phyloP scores from a whole-genome alignment of 2,797 vertebrate genomes.

The Hippocampus kuda region DNA sequence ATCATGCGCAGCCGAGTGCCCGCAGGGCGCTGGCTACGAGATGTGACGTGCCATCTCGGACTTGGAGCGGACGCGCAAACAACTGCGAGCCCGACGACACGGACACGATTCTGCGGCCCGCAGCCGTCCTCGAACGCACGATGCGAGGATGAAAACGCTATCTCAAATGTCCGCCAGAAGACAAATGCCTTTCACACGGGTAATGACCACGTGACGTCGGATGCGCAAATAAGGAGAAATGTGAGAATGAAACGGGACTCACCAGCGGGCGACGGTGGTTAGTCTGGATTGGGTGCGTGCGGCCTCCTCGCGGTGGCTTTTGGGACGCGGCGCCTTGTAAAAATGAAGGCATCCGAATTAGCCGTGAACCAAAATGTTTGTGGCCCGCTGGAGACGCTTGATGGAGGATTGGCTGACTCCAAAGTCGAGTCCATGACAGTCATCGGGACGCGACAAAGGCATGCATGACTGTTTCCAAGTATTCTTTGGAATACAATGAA shows the following conservation, averaged over 20 bases:
- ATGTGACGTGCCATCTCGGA: constrained; percentile 57
- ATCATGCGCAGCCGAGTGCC: constrained; percentile 61
- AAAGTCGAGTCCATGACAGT: too few relatives aligned
- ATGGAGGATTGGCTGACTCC: too few relatives aligned
- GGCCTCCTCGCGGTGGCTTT: constrained; percentile 43
- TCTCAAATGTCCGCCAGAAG: constrained; percentile 55
- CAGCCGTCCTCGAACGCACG: constrained; percentile 63
- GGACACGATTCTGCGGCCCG: constrained; percentile 63
- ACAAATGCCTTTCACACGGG: constrained; percentile 56
- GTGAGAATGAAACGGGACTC: constrained; percentile 37
- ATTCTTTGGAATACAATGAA: too few relatives aligned
- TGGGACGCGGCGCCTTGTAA: constrained; percentile 43
- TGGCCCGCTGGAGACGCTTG: not conserved
- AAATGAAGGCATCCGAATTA: not conserved
- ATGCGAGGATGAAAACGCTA: constrained; percentile 60
- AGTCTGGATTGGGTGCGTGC: constrained; percentile 44
- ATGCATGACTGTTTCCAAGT: too few relatives aligned
- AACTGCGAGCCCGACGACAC: constrained; percentile 66
- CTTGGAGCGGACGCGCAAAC: constrained; percentile 60
- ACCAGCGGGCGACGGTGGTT: constrained; percentile 65
- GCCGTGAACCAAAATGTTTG: not conserved
- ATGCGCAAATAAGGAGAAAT: constrained; percentile 42
- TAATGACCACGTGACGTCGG: constrained; percentile 59
- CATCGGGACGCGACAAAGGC: too few relatives aligned
- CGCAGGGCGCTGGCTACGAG: constrained; percentile 28